Evolutionary conservation across 2,888 invertebrate genomes (phyloP).

Genomic region (Chymomyza amoena): DNA sequence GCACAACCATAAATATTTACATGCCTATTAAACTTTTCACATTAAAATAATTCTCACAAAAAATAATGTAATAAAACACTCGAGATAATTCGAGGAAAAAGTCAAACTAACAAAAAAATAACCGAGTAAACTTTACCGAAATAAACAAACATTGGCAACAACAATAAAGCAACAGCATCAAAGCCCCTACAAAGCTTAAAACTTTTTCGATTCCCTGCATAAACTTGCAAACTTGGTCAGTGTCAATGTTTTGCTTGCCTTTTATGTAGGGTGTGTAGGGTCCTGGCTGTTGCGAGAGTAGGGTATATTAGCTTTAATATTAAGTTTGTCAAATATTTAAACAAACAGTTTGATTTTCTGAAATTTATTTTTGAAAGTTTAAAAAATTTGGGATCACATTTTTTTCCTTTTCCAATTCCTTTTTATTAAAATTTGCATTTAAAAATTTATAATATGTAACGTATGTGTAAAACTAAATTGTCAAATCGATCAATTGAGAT

Average conservation of each 20-base stretch:
- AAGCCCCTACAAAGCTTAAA: neutral
- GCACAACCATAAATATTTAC: constrained; percentile 2
- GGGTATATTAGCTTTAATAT: too few species aligned
- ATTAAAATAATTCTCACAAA: neutral
- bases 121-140: neutral
- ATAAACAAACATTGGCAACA: neutral
- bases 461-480: too few species aligned
- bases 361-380: too few species aligned
- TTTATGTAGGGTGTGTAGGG: neutral
- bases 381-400: too few species aligned
- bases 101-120: neutral
- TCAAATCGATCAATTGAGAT: too few species aligned
- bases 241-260: neutral
- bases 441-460: too few species aligned
- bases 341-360: too few species aligned
- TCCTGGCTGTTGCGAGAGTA: neutral
- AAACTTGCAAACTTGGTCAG: neutral
- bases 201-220: constrained; percentile 1
- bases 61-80: neutral
- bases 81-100: neutral
- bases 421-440: too few species aligned
- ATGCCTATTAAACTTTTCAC: constrained; percentile 1
- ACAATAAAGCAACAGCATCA: neutral
- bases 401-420: too few species aligned
- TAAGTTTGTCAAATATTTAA: too few species aligned